Conservation (phyloP, 2,113 vertebrate genomes). For the Falcunculus frontatus region DNA sequence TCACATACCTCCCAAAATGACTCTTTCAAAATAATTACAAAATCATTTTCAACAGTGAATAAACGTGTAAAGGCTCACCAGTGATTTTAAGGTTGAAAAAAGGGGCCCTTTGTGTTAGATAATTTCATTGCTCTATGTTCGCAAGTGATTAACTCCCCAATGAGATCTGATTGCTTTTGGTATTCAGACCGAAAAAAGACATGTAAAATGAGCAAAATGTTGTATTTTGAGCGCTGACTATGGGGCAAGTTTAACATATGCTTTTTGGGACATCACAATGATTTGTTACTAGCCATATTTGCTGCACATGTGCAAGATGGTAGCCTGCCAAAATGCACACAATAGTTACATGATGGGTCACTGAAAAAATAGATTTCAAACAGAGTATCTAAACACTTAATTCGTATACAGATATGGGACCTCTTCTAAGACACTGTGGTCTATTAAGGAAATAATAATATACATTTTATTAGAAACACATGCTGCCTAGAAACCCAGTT, state of each 20-base stretch:
- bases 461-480: conserved; percentile 19
- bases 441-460: conserved; percentile 50
- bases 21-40: conserved; percentile 59
- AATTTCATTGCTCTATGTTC: conserved; percentile 56
- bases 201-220: conserved; percentile 42
- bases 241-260: conserved; percentile 15
- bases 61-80: conserved; percentile 45
- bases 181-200: conserved; percentile 22
- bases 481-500: background rate
- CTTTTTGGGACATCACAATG: background rate
- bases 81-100: conserved; percentile 47
- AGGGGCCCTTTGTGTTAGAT: conserved; percentile 34
- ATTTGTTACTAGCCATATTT: conserved; percentile 44
- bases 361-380: conserved; percentile 53
- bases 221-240: conserved; percentile 21
- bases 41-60: conserved; percentile 54
- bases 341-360: conserved; percentile 23
- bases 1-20: conserved; percentile 41
- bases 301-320: conserved; percentile 33
- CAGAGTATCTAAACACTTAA: conserved; percentile 34
- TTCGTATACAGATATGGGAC: background rate
- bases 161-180: conserved; percentile 58
- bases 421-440: conserved; percentile 27
- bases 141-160: conserved; percentile 63
- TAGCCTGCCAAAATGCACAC: conserved; percentile 35